Percentiles rank a stretch among this genome's conserved stretches.
These are phyloP conservation scores for Bettongia penicillata DNA, from an alignment of 2,113 vertebrate genomes.

Conservation along the genomic window DNA sequence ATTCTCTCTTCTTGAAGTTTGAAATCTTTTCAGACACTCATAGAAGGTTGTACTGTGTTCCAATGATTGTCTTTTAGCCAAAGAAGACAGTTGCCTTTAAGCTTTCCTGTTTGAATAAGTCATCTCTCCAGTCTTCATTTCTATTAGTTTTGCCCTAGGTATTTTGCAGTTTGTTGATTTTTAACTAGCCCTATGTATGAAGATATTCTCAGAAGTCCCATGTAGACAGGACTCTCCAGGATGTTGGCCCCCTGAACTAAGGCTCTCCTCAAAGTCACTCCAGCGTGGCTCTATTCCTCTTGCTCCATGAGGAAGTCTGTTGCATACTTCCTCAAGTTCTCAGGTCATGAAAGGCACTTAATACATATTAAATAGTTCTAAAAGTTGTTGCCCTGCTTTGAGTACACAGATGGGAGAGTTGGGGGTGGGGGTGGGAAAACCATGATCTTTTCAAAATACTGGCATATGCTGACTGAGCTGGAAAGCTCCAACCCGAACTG, in stretches of 20 bases:
- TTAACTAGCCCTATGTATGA: background rate
- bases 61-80: constrained; percentile 12
- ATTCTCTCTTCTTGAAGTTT: background rate
- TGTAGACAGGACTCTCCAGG: background rate
- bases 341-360: constrained; percentile 11
- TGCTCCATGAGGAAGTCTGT: constrained; percentile 3
- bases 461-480: background rate
- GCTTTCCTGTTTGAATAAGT: background rate
- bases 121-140: background rate
- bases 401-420: background rate
- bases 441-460: background rate
- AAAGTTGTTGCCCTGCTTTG: accelerated
- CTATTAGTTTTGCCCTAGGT: constrained; percentile 35
- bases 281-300: constrained; percentile 43
- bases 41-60: background rate
- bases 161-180: constrained; percentile 18
- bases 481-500: constrained; percentile 7
- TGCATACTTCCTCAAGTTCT: background rate
- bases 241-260: background rate
- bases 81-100: background rate
- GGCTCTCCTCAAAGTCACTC: constrained; percentile 15
- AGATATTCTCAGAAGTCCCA: constrained; percentile 33
- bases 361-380: background rate
- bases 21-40: background rate
- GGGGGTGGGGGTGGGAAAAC: background rate